These are phyloP conservation scores for Dendronephthya gigantea DNA, from an alignment of 64 coral and sea anemone genomes.

Conservation along the genomic window DNA sequence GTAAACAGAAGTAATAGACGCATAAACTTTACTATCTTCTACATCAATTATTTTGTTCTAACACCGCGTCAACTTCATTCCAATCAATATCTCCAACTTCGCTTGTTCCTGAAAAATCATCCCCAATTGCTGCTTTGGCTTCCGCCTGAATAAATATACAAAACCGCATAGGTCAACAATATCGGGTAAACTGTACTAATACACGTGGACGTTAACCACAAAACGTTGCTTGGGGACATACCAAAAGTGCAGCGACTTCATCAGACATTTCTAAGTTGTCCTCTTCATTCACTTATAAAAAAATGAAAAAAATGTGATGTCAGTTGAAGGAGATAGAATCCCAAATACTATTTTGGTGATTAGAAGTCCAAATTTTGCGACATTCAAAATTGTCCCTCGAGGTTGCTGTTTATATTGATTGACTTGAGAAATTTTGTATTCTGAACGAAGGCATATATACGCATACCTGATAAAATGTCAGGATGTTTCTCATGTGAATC, in stretches of 20 bases:
- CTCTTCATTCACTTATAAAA: neutral
- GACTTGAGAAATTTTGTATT: neutral
- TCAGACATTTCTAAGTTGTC: neutral
- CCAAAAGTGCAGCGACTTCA: slow-evolving; percentile 15
- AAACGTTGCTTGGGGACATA: neutral
- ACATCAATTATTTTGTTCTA: neutral
- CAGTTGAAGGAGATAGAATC: too few species aligned
- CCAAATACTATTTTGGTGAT: too few species aligned
- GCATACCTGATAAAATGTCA: neutral
- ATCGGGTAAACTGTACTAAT: too few species aligned
- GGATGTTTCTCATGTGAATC: neutral
- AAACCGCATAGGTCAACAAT: neutral
- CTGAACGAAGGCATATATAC: neutral
- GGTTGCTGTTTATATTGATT: too few species aligned
- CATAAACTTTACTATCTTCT: too few species aligned
- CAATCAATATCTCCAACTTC: slow-evolving; percentile 17
- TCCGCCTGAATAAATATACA: neutral
- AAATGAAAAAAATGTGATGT: neutral
- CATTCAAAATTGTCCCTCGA: too few species aligned
- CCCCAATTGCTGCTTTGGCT: slow-evolving; percentile 11
- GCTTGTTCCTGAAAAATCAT: slow-evolving; percentile 2
- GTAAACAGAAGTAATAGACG: too few species aligned
- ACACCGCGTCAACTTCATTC: neutral
- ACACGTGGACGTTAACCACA: neutral
- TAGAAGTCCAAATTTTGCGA: too few species aligned